phyloP scores from a whole-genome alignment of 2,113 vertebrate genomes.

The Hoplias malabaricus region DNA sequence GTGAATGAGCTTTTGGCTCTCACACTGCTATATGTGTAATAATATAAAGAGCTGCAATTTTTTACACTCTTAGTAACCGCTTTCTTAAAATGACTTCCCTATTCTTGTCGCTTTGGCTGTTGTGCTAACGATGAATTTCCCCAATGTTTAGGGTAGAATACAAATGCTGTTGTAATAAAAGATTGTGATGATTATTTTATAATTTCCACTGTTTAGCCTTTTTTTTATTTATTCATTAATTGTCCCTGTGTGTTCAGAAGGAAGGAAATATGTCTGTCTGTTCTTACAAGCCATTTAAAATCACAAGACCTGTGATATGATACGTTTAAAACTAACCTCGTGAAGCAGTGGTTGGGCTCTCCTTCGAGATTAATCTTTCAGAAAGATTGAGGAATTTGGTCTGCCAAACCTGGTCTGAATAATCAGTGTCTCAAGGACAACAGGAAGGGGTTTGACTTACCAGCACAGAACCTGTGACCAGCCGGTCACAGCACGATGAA shows the following conservation, averaged over 20 bases:
- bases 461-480: too few relatives aligned
- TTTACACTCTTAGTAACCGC: slow-evolving; percentile 65
- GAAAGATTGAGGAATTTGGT: too few relatives aligned
- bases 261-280: not conserved
- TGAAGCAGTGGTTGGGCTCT: too few relatives aligned
- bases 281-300: not conserved
- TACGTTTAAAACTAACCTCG: not conserved
- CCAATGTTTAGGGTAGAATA: slow-evolving; percentile 73
- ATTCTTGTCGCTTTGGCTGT: slow-evolving; percentile 73
- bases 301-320: not conserved
- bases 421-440: too few relatives aligned
- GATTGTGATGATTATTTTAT: slow-evolving; percentile 64
- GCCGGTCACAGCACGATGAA: too few relatives aligned
- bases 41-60: slow-evolving; percentile 64
- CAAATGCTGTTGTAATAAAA: slow-evolving; percentile 74
- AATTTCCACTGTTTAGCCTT: slow-evolving; percentile 33
- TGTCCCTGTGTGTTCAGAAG: not conserved
- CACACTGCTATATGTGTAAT: slow-evolving; percentile 57
- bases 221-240: not conserved
- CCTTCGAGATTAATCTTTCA: too few relatives aligned
- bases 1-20: slow-evolving; percentile 60
- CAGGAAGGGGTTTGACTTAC: too few relatives aligned
- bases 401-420: too few relatives aligned
- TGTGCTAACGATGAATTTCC: slow-evolving; percentile 72
- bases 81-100: slow-evolving; percentile 66